Conservation (phyloP, 2,113 vertebrate species). For the Sminthopsis crassicaudata region DNA sequence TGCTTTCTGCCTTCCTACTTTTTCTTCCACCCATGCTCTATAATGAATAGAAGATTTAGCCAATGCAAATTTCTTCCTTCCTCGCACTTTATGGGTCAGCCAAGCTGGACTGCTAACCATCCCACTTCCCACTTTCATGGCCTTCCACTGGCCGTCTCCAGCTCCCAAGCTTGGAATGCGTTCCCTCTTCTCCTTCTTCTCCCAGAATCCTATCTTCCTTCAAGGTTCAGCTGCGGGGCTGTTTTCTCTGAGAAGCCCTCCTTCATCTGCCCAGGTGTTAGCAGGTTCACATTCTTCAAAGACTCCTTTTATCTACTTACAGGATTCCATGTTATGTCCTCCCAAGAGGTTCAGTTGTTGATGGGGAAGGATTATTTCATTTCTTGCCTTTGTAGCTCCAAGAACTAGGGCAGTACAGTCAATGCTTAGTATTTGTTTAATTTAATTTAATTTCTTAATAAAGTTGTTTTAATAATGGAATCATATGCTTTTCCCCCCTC, state of each 20-base stretch:
- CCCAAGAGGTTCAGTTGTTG: neutral
- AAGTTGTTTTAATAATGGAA: neutral
- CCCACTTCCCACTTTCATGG: neutral
- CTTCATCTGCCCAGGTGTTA: neutral
- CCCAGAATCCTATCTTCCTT: neutral
- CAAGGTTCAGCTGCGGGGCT: neutral
- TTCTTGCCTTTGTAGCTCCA: neutral
- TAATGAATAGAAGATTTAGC: neutral
- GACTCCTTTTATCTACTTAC: neutral
- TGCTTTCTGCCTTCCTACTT: neutral
- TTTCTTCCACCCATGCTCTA: neutral
- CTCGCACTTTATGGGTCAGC: neutral
- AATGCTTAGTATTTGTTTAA: neutral
- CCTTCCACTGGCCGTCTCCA: neutral
- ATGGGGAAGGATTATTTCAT: neutral
- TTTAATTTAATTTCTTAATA: slow-evolving; percentile 5
- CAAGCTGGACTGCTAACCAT: neutral
- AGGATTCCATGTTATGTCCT: neutral
- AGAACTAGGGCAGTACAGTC: neutral
- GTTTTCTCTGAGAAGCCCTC: neutral
- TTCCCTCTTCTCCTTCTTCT: neutral
- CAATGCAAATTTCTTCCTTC: neutral
- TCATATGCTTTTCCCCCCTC: neutral
- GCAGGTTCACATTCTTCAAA: neutral
- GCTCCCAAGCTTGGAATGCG: neutral